phyloP scores from a whole-genome alignment of 2,888 invertebrate species.

The Neoitamus cyanurus region DNA sequence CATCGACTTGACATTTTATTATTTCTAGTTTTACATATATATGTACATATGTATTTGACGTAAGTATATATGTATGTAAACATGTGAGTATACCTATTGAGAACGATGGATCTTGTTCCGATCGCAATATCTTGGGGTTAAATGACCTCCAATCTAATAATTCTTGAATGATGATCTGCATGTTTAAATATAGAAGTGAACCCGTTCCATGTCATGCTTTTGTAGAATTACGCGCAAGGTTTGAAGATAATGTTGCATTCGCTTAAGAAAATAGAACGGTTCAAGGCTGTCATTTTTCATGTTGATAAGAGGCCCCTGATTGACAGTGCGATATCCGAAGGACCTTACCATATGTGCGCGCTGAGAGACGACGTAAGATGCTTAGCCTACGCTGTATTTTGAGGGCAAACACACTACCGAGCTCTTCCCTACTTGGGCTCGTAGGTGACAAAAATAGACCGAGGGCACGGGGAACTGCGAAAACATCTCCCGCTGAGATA shows the following conservation, averaged over 20 bases:
- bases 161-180: neutral
- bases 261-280: constrained; percentile 7
- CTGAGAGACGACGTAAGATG: constrained; percentile 3
- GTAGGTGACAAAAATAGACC: constrained; percentile 34
- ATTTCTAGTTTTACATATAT: too few relatives aligned
- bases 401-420: constrained; percentile 17
- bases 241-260: neutral
- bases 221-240: neutral
- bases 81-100: too few relatives aligned
- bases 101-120: too few relatives aligned
- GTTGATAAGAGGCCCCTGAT: constrained; percentile 11
- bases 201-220: neutral
- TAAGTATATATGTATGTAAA: too few relatives aligned
- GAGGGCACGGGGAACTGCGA: constrained; percentile 11
- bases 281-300: constrained; percentile 13
- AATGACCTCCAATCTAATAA: too few relatives aligned
- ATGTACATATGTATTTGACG: too few relatives aligned
- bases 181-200: neutral
- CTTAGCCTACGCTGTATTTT: constrained; percentile 9
- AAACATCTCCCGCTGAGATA: constrained; percentile 42
- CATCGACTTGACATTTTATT: too few relatives aligned
- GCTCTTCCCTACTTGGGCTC: neutral
- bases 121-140: too few relatives aligned
- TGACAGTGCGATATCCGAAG: neutral
- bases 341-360: neutral